Base-by-base conservation (phyloP, 2,113 vertebrate species). In the Ploceus nigricollis region DNA sequence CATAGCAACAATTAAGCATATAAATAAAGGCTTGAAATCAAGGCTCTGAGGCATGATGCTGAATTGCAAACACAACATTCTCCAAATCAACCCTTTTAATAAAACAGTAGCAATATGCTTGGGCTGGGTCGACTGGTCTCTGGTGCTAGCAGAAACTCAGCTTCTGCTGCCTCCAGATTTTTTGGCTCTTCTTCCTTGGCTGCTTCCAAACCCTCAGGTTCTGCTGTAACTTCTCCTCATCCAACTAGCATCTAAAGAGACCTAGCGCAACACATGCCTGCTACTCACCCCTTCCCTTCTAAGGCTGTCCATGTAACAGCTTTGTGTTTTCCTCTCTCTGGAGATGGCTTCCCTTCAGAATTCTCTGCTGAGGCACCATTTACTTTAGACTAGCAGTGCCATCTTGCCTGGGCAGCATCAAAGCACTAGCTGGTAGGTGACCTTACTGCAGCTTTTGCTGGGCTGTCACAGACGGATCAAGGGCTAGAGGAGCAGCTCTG, bases 1-100 rank as follows among this genome's bases (percentile, higher is more conserved):
- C 98, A 98, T 98, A 98, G 98, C 98, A 98, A 98, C 98, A 98
- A 98, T 98, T 98, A 98, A 97, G 97, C 97, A 97, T 96, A 98
- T 98, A 98, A 98, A 98, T 98, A 98, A 98, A 98, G 96, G 97
- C 97, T 97, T 97, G 97, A 97, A 98, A 98, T 97, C 96, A 96
- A 97, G 97, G 97, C 96, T 97, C 94, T 6, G 2, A 98, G 97
- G 96, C 96, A 98, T 94, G 97, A 98, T 97, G 96, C 78, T 89
- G 93, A 96, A 97, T 97, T 96, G 95, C 94, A 97, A 98, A 97
- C 96, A 96, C 96, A 97, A 96, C 96, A 95, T 97, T 97, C 97
- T 95, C 95, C 95, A 97, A 97, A 97, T 97, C 97, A 98, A 95
- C 94, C 68, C 90, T 97, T 96, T 97, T 95, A 97, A 97, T 97